Evolutionary conservation across 2,888 invertebrate species (phyloP).

Genomic region (Thecocarcelia acutangulata): DNA sequence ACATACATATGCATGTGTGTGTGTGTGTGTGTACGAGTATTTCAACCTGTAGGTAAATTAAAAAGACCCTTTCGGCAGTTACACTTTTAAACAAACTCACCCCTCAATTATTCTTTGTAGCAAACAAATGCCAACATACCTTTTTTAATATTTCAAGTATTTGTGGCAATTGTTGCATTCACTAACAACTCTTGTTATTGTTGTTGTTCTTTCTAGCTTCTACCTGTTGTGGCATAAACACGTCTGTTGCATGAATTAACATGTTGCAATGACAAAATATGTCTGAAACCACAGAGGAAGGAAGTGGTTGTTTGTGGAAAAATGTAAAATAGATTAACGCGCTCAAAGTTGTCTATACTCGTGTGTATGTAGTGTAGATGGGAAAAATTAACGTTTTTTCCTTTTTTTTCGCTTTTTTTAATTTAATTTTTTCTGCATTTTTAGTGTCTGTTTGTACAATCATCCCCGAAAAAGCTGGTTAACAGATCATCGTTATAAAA

Average conservation of each 20-base stretch:
- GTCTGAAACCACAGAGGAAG: conserved; percentile 20
- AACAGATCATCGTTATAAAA: no score
- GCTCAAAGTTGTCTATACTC: background rate
- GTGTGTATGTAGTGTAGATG: no score
- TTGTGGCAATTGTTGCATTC: conserved; percentile 14
- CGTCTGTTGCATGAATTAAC: conserved; percentile 19
- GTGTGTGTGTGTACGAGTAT: background rate
- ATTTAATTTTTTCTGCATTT: no score
- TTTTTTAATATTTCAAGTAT: background rate
- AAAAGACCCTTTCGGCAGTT: conserved; percentile 12
- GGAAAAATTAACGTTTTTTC: no score
- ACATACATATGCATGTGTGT: background rate
- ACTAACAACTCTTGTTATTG: conserved; percentile 8
- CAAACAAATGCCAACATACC: background rate
- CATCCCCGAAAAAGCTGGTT: no score
- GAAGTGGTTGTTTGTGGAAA: conserved; percentile 18
- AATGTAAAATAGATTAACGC: conserved; percentile 15
- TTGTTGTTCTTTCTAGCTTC: conserved; percentile 1
- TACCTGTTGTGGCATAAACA: conserved; percentile 11
- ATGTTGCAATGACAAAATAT: conserved; percentile 13
- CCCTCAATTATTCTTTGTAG: background rate
- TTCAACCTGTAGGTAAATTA: background rate
- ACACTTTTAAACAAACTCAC: conserved; percentile 6
- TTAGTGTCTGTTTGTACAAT: no score
- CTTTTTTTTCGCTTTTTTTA: no score